These are phyloP conservation scores for Strigamia maritima DNA, from an alignment of 2,888 invertebrate species.

Conservation along the genomic window DNA sequence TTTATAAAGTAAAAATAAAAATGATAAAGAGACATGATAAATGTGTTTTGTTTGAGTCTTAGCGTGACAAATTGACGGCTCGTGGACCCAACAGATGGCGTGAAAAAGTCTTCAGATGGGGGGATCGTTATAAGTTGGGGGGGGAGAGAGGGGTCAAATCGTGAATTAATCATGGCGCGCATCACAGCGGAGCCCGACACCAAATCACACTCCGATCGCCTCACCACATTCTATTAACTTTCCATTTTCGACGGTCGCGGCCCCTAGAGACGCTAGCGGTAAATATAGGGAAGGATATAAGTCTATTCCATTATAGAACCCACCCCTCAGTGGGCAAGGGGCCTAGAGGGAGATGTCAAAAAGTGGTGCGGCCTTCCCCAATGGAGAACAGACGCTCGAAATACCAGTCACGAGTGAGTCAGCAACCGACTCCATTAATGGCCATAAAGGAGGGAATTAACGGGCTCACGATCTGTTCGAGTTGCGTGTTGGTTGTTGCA, in stretches of 20 bases:
- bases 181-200: conserved; percentile 28
- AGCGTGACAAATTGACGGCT: neutral
- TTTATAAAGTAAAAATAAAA: neutral
- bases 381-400: conserved; percentile 11
- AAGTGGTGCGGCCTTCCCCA: conserved; percentile 12
- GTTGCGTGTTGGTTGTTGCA: conserved; percentile 1
- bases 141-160: neutral
- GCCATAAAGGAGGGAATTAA: conserved; percentile 23
- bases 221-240: conserved; percentile 23
- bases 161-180: conserved; percentile 27
- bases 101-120: neutral
- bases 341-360: conserved; percentile 11
- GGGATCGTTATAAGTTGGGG: neutral
- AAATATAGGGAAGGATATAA: conserved; percentile 20
- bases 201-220: conserved; percentile 23
- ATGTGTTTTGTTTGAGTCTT: neutral
- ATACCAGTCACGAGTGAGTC: conserved; percentile 1
- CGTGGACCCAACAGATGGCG: neutral
- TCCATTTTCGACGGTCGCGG: conserved; percentile 14
- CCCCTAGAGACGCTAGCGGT: conserved; percentile 11
- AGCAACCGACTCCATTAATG: conserved; percentile 23
- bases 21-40: neutral
- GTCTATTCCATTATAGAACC: conserved; percentile 6
- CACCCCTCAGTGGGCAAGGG: neutral
- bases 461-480: conserved; percentile 15